These are phyloP conservation scores for Mormyrus hasselquistii DNA, from an alignment of 2,797 vertebrate species.

Conservation along the genomic window DNA sequence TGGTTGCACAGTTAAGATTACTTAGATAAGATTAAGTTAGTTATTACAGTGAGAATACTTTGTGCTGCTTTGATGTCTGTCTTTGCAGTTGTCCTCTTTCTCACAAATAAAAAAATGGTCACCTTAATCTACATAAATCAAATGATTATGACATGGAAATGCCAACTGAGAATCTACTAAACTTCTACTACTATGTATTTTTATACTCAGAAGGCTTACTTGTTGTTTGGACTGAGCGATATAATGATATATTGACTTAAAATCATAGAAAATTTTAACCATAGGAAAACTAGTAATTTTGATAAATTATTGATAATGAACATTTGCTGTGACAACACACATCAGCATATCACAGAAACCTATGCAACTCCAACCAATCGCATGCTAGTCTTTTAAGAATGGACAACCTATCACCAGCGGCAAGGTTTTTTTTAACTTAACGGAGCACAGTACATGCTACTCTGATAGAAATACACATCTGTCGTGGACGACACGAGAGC, in stretches of 20 bases:
- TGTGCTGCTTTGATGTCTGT: neutral
- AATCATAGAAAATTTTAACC: neutral
- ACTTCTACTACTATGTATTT: neutral
- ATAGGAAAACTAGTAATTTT: neutral
- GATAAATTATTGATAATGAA: neutral
- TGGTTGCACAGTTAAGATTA: neutral
- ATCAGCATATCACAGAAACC: neutral
- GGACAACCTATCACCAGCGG: neutral
- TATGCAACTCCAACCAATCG: neutral
- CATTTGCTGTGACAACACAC: neutral
- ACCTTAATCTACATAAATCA: neutral
- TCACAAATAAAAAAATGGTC: neutral
- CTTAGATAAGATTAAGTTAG: neutral
- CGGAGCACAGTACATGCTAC: neutral
- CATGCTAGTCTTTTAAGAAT: neutral
- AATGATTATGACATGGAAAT: neutral
- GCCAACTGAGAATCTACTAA: neutral
- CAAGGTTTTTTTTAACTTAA: neutral
- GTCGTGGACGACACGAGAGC: neutral
- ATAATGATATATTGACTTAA: neutral
- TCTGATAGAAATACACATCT: neutral
- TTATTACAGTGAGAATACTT: neutral
- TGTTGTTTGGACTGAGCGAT: neutral
- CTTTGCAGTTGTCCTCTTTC: neutral
- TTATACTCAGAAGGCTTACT: neutral